phyloP scores from a whole-genome alignment of 2,113 vertebrate species.

The Takifugu flavidus region DNA sequence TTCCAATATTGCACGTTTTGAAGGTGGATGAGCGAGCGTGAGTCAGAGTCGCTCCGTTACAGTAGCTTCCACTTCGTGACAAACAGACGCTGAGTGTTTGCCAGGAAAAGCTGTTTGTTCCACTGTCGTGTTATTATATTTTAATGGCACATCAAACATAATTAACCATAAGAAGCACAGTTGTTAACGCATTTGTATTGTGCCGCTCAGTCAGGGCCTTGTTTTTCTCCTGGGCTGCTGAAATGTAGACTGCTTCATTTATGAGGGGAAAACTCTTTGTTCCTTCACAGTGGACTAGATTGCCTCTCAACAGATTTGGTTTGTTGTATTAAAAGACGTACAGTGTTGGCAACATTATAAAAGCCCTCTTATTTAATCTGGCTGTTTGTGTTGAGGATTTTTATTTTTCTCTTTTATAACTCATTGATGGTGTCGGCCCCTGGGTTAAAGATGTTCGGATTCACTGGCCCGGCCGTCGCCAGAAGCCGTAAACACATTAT shows the following conservation, averaged over 20 bases:
- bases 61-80: constrained; percentile 15
- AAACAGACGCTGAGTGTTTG: constrained; percentile 12
- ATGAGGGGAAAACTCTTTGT: constrained; percentile 28
- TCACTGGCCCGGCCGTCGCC: constrained; percentile 54
- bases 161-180: constrained; percentile 42
- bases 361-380: constrained; percentile 49
- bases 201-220: constrained; percentile 31
- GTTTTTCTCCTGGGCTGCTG: constrained; percentile 26
- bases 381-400: constrained; percentile 40
- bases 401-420: constrained; percentile 22
- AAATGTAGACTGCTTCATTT: constrained; percentile 31
- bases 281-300: constrained; percentile 16
- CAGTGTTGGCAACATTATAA: constrained; percentile 46
- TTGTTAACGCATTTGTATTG: constrained; percentile 38
- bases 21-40: constrained; percentile 12
- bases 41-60: constrained; percentile 15
- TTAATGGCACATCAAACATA: constrained; percentile 33
- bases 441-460: constrained; percentile 56
- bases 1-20: constrained; percentile 12
- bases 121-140: constrained; percentile 24
- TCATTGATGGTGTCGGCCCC: constrained; percentile 38
- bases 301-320: constrained; percentile 38
- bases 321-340: constrained; percentile 38
- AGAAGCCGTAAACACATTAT: constrained; percentile 68
- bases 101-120: constrained; percentile 29